Evolutionary conservation across 2,113 vertebrate species (phyloP), one percentile per base, ranked within the genome.

Genomic region (Rhinoptilus africanus): DNA sequence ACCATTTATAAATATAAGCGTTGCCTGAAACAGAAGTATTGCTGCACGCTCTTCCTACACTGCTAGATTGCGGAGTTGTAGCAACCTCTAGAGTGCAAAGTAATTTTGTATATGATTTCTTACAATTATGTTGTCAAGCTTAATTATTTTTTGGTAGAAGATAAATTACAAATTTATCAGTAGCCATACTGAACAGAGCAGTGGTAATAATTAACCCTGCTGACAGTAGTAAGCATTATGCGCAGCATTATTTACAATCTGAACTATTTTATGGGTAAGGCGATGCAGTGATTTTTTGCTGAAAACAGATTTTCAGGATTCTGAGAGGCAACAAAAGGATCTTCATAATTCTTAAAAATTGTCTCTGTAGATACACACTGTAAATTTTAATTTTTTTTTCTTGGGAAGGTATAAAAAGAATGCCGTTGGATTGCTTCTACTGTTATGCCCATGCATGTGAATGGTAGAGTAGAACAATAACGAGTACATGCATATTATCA

Each of bases 141-240:
- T 92, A 71, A 91, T 91, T 93, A 62, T 34, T 4, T 10, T 84
- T 60, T 57, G 30, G 35, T 86, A 68, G 45, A 85, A 78, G 51
- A 39, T 64, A 60, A 82, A 59, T 59, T 41, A 14, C 32, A 67
- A 56, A 53, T 94, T 34, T 47, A 63, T 81, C 39, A 43, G 67
- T 73, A 88, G 59, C 30, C 2, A 3, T 67, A 32, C 32, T 66
- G 73, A 89, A 62, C 37, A 51, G 47, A 91, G 47, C 54, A 67
- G 41, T 71, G n/a, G 47, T 92, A 57, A 43, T 77, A 62, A 83
- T 74, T 92, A 94, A 86, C 20, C 20, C 21, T 17, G 12, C 20
- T 85, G 37, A 47, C 72, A 67, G 54, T 23, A 51, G 43, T 60
- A 74, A 84, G 86, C 23, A 8, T 86, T 56, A 24, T n/a, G 11